phyloP scores from a whole-genome alignment of 2,113 vertebrate species.

The Megaceryle maxima region DNA sequence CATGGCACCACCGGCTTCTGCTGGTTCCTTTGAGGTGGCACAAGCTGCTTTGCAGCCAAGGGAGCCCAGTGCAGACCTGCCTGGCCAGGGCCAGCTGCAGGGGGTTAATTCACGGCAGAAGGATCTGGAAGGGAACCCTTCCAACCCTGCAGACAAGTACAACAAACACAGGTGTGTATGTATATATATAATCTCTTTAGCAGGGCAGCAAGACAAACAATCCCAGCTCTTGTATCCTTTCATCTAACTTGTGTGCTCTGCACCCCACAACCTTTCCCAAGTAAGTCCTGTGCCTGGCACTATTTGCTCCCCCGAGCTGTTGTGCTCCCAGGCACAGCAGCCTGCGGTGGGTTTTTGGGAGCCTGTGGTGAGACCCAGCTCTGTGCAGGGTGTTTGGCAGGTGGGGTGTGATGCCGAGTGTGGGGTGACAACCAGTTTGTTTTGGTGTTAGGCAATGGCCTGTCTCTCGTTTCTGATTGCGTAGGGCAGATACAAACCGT shows the following conservation, averaged over 20 bases:
- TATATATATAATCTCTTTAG: neutral
- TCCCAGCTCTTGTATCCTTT: neutral
- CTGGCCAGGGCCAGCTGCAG: neutral
- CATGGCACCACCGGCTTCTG: neutral
- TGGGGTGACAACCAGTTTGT: rapidly evolving
- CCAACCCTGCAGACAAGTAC: neutral
- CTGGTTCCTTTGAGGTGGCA: neutral
- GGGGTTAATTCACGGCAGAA: neutral
- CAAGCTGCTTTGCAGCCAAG: rapidly evolving
- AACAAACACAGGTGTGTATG: no score
- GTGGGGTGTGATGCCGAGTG: rapidly evolving
- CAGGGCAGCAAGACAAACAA: neutral
- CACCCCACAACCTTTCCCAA: neutral
- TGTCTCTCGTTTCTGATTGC: neutral
- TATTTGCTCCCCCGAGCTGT: rapidly evolving
- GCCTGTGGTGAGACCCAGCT: neutral
- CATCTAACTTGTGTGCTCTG: neutral
- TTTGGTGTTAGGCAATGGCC: neutral
- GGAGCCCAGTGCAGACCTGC: neutral
- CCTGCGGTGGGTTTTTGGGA: neutral
- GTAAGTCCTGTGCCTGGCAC: neutral
- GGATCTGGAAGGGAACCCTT: neutral
- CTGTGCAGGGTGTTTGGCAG: neutral
- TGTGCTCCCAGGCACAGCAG: neutral
- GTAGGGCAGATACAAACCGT: rapidly evolving